Base-by-base conservation (phyloP, 2,797 vertebrate genomes). In the Gambusia yucatana region DNA sequence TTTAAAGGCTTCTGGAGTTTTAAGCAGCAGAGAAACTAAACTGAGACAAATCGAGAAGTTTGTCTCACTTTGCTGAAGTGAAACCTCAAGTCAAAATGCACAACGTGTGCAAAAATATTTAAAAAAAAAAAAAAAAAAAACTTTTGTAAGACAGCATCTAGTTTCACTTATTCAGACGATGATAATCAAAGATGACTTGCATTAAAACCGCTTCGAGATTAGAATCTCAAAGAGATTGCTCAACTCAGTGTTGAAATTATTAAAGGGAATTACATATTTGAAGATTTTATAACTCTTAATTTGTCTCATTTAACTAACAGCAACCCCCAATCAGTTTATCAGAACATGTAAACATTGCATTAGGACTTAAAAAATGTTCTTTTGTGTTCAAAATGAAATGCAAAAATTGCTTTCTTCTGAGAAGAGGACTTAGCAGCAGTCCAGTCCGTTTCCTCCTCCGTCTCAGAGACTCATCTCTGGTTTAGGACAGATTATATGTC, bases 31-130 rank as follows among this genome's bases (percentile, higher is more conserved):
- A 61, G 84, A 77, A 79, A 83, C 77, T 75, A 82, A 87, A 79
- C 33, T 52, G 17, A 22, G 6, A 17, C 16, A 7, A 17, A 17
- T 4, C 6, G 13, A 30, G 7, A 20, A 82, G 36, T 72, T 47
- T 33, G 20, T 25, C 48, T 52, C 48, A 52, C n/a, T 82, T 8
- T 33, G 13, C 4, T 81, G 28, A 86, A 79, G 63, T 78, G 73
- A 86, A 86, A 87, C 79, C 4, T 9, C 22, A 48, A 89, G 69
- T 88, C 76, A 86, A 79, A 84, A 67, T 11, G 28, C 20, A 44
- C 22, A 36, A 7, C 0, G 33, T 67, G 39, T 61, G 75, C 76
- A 77, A 16, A 57, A 57, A 57, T 55, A 28, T 55, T 0, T 4
- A 46, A 0, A 77, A 78, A 25, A n/a, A 59, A 28, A 1, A 30